Percentiles rank a stretch among this genome's conserved stretches.
These are phyloP conservation scores for Mellivora capensis DNA, from an alignment of 2,113 vertebrate species.

Conservation along the genomic window DNA sequence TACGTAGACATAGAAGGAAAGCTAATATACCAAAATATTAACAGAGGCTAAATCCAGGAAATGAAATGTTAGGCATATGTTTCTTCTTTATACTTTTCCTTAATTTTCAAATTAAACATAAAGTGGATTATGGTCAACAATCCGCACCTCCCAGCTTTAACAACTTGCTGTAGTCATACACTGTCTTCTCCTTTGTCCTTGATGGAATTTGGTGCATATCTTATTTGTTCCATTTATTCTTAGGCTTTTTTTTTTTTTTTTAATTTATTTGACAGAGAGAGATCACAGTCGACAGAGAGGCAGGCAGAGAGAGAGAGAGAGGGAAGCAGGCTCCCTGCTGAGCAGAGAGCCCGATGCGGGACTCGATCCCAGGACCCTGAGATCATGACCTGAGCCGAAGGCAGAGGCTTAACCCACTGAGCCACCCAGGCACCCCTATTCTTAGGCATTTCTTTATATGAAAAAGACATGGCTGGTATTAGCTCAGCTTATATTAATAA, in stretches of 20 bases:
- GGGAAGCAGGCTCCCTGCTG: no score
- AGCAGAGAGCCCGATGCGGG: no score
- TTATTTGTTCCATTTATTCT: not conserved
- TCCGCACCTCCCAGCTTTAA: not conserved
- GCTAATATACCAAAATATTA: not conserved
- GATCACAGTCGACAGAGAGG: no score
- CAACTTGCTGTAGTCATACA: not conserved
- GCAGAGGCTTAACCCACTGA: no score
- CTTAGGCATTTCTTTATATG: conserved; percentile 7
- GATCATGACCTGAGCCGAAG: no score
- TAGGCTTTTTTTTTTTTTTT: no score
- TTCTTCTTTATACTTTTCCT: not conserved
- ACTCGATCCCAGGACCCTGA: no score
- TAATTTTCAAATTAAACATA: conserved; percentile 13
- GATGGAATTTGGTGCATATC: not conserved
- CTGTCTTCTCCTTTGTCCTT: not conserved
- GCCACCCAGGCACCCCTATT: no score
- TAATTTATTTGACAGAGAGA: no score
- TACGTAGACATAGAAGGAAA: not conserved
- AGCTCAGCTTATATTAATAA: not conserved
- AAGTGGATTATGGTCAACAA: not conserved
- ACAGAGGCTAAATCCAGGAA: not conserved
- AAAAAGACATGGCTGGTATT: not conserved
- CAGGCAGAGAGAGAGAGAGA: no score
- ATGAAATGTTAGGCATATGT: not conserved